Evolutionary conservation across 2,797 vertebrate genomes (phyloP).

Genomic region (Taenioides sp.): DNA sequence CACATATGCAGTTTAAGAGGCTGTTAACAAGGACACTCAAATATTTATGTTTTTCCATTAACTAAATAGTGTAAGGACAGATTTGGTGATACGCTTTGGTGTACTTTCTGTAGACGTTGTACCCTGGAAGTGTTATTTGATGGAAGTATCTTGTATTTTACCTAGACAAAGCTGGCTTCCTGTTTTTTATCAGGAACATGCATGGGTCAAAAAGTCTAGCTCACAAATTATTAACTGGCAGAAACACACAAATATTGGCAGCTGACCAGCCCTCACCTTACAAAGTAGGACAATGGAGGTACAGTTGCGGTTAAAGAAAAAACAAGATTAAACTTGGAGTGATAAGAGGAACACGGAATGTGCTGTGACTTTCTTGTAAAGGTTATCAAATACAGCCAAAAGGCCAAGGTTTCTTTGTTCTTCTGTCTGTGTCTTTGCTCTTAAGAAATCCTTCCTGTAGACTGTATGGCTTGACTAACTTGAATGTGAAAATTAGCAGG

Average conservation of each 20-base stretch:
- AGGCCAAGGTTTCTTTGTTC: constrained; percentile 38
- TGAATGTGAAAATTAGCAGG: neutral
- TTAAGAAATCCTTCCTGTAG: constrained; percentile 15
- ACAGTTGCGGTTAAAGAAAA: constrained; percentile 54
- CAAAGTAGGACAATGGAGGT: constrained; percentile 61
- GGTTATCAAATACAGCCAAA: constrained; percentile 53
- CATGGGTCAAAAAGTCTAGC: constrained; percentile 38
- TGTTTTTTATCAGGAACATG: constrained; percentile 74
- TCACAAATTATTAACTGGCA: constrained; percentile 64
- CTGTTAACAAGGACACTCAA: constrained; percentile 14
- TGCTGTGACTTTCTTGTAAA: constrained; percentile 51
- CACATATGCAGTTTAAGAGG: constrained; percentile 10
- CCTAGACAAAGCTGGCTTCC: constrained; percentile 60
- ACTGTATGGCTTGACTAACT: neutral
- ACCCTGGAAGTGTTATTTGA: constrained; percentile 29
- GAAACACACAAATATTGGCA: constrained; percentile 56
- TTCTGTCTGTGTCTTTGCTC: constrained; percentile 23
- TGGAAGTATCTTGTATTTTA: constrained; percentile 53
- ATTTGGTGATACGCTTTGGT: constrained; percentile 23
- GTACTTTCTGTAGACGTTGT: constrained; percentile 30
- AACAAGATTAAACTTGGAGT: constrained; percentile 66
- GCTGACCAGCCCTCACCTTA: constrained; percentile 35
- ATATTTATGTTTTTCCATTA: constrained; percentile 28
- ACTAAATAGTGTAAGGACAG: constrained; percentile 4
- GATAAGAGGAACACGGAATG: constrained; percentile 49